A percentile compares a stretch with the other conserved stretches of the same genome.
These are phyloP conservation scores for Champsocephalus esox DNA, from an alignment of 2,797 vertebrate species.

Conservation along the genomic window DNA sequence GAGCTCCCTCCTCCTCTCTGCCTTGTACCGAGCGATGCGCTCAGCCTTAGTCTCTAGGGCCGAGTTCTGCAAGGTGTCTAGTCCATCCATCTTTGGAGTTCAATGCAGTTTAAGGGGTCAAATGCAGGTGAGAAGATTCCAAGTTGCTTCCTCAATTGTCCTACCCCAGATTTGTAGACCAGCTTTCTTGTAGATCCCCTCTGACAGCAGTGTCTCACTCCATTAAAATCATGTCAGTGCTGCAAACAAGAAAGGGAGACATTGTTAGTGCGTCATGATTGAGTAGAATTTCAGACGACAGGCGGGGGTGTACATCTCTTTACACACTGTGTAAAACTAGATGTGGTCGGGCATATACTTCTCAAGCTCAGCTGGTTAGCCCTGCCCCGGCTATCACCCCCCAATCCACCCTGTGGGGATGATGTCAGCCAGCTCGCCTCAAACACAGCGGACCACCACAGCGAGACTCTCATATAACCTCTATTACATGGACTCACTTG, in stretches of 20 bases:
- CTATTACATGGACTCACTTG: conserved; percentile 45
- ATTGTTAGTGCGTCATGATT: conserved; percentile 45
- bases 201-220: conserved; percentile 61
- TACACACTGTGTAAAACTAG: conserved; percentile 24
- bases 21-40: conserved; percentile 88
- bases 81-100: conserved; percentile 73
- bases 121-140: conserved; percentile 24
- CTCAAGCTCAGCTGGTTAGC: conserved; percentile 39
- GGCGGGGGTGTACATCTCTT: background rate
- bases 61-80: conserved; percentile 82
- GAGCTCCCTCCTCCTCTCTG: conserved; percentile 85
- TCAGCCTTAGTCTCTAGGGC: conserved; percentile 86
- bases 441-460: conserved; percentile 55
- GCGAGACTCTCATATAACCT: conserved; percentile 62
- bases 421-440: conserved; percentile 67
- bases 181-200: conserved; percentile 33
- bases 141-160: conserved; percentile 18
- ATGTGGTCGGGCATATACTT: conserved; percentile 13
- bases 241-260: conserved; percentile 66
- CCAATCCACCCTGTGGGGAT: conserved; percentile 51
- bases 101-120: background rate
- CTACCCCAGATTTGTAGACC: conserved; percentile 8
- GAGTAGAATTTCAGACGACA: conserved; percentile 48
- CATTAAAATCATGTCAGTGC: conserved; percentile 58
- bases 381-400: conserved; percentile 46